Base-by-base conservation (phyloP, 2,888 invertebrate genomes). In the Lagria hirta region DNA sequence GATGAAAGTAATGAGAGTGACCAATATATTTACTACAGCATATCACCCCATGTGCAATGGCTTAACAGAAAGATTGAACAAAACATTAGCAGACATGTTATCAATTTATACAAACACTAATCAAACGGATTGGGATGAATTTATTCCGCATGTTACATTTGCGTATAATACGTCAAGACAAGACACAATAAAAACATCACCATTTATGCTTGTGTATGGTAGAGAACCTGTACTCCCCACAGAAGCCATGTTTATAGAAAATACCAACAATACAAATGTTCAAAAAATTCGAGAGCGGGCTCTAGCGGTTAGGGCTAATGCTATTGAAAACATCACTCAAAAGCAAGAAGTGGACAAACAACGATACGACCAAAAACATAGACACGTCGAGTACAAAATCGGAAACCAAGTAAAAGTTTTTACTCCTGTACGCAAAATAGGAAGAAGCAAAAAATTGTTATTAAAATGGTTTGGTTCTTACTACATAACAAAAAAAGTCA, bases 141-240 rank as follows among this genome's bases (percentile, higher is more conserved):
- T 35, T 12, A 5, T 49, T 10, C 46, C 36, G 4, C 51, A 54
- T 24, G 47, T 54, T 0, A 50, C 49, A 1, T 59, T 55, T 20
- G 57, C 54, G 1, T 59, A 59, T 32, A 59, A 58, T 28, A 51
- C 54, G 2, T 11, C 48, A 0, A 5, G 12, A 22, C 59, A 60
- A 37, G 55, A 54, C 2, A 55, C 57, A 2, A 55, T 50, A 5
- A 14, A 49, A 33, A 24, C 36, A 1, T 43, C 50, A 2, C 50
- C 55, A 0, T 53, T 48, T 23, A 15, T 41, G n/a, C 20, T 54
- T 21, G 46, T 58, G 5, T 58, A 55, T 23, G 57, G 49, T 3
- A 26, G 57, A 11, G 35, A 57, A 20, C 37, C 54, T 1, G 33
- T 45, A 1, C 29, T 52, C 18, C 57, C 60, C 2, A 49, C 52